Evolutionary conservation across 2,888 invertebrate species (phyloP).

Genomic region (Lymantria monacha): DNA sequence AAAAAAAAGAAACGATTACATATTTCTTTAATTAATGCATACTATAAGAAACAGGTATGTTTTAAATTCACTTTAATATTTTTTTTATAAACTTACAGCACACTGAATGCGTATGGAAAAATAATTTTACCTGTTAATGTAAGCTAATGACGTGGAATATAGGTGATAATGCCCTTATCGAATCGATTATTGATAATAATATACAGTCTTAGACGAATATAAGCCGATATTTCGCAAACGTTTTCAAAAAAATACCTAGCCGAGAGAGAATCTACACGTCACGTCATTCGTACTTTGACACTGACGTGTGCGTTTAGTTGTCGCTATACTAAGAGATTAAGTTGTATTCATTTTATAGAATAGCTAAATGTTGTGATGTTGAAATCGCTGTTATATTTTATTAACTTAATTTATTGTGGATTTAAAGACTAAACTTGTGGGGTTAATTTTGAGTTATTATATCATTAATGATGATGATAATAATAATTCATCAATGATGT

Average conservation of each 20-base stretch:
- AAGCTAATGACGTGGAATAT: conserved; percentile 59
- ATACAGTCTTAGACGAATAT: conserved; percentile 27
- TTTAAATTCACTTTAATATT: conserved; percentile 13
- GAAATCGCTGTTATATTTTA: too few species aligned
- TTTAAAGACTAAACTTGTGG: too few species aligned
- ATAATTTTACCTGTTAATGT: conserved; percentile 52
- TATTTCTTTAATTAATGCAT: conserved; percentile 23
- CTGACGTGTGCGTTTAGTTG: conserved; percentile 33
- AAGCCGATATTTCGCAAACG: conserved; percentile 36
- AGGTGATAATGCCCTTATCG: conserved; percentile 58
- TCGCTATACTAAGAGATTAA: neutral
- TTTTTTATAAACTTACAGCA: conserved; percentile 13
- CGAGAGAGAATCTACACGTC: conserved; percentile 50
- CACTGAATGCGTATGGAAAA: conserved; percentile 32
- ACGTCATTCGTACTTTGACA: conserved; percentile 43
- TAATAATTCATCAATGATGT: too few species aligned
- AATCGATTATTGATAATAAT: conserved; percentile 53
- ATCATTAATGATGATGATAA: too few species aligned
- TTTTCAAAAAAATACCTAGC: conserved; percentile 47
- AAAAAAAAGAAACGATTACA: conserved; percentile 10
- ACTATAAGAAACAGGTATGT: conserved; percentile 20
- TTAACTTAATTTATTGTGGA: too few species aligned
- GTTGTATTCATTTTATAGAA: neutral
- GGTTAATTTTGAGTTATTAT: too few species aligned
- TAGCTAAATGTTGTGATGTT: too few species aligned